Conservation (phyloP, 2,113 vertebrate species). For the Pseudonaja textilis region DNA sequence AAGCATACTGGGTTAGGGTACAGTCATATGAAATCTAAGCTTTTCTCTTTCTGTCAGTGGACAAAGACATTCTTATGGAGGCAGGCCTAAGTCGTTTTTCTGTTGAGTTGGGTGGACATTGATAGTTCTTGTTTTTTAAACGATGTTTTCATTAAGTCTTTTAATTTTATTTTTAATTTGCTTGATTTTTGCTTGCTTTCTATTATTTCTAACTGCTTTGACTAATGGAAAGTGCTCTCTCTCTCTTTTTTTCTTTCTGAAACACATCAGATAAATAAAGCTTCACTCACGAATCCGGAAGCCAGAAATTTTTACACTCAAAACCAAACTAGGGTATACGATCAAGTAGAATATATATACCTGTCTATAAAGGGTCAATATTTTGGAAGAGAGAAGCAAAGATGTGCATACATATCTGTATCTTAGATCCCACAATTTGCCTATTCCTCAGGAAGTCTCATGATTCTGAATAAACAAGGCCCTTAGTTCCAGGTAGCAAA, state of each 20-base stretch:
- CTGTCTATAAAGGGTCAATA: neutral
- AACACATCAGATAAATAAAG: neutral
- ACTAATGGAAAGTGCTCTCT: neutral
- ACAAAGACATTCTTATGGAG: neutral
- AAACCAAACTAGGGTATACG: neutral
- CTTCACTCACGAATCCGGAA: neutral
- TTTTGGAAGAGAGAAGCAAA: neutral
- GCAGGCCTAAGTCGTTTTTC: neutral
- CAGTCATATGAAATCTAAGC: neutral
- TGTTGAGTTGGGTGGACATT: neutral
- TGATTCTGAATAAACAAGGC: neutral
- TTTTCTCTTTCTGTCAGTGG: neutral
- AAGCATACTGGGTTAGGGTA: neutral
- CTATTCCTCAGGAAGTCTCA: neutral
- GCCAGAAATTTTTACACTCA: neutral
- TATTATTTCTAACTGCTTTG: neutral
- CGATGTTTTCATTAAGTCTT: neutral
- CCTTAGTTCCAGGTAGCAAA: neutral
- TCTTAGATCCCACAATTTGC: neutral
- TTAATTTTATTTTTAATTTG: neutral
- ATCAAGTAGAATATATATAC: neutral
- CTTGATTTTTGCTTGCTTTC: neutral
- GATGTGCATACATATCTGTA: neutral
- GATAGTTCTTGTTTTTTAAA: neutral
- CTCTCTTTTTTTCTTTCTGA: neutral